Conservation (phyloP, 2,888 invertebrate species). For the Acrobasis repandana region DNA sequence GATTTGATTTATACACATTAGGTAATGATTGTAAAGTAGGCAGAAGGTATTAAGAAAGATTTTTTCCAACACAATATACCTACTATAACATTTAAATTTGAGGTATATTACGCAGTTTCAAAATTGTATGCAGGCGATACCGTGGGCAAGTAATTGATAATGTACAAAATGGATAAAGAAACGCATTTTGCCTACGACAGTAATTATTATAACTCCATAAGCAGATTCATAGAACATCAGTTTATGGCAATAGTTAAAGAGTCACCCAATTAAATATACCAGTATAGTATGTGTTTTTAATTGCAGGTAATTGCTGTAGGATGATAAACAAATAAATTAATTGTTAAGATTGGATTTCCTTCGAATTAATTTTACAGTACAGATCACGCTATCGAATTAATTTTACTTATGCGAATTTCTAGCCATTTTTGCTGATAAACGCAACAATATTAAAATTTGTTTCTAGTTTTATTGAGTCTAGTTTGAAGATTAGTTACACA, state of each 20-base stretch:
- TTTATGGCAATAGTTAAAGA: background rate
- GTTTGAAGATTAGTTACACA: constrained; percentile 8
- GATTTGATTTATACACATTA: too few relatives aligned
- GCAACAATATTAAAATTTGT: background rate
- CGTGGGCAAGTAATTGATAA: background rate
- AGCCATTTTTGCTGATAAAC: background rate
- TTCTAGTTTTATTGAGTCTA: constrained; percentile 11
- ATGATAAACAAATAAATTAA: background rate
- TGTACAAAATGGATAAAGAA: background rate
- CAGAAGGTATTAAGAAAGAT: too few relatives aligned
- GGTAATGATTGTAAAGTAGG: too few relatives aligned
- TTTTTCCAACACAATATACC: too few relatives aligned
- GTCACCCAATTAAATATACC: background rate
- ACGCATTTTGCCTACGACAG: background rate
- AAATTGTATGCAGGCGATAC: background rate
- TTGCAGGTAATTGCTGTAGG: background rate
- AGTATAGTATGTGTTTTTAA: background rate
- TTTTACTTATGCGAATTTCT: background rate
- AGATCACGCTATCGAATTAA: too few relatives aligned
- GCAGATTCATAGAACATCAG: background rate
- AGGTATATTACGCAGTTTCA: background rate
- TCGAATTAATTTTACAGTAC: background rate
- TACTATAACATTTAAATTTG: background rate
- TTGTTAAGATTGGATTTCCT: background rate
- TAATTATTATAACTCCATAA: background rate